phyloP scores from a whole-genome alignment of 2,888 invertebrate genomes.

The Hirtodrosophila duncani region DNA sequence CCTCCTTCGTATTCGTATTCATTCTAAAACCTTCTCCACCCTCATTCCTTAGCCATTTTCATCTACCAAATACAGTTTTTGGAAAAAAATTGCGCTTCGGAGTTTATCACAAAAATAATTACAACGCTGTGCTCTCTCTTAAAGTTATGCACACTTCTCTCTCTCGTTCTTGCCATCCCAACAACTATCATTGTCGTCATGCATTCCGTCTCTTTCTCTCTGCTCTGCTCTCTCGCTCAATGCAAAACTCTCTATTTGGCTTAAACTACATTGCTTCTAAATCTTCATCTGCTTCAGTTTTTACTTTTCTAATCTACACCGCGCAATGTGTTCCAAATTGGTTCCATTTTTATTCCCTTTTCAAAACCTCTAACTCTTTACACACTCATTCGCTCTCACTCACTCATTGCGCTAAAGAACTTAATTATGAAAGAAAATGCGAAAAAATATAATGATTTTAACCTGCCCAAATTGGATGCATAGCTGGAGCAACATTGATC shows the following conservation, averaged over 20 bases:
- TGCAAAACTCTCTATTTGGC: constrained; percentile 2
- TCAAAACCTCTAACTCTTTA: constrained; percentile 10
- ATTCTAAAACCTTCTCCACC: not conserved
- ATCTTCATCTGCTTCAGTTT: constrained; percentile 15
- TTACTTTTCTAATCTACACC: constrained; percentile 37
- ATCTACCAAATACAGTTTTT: constrained; percentile 58
- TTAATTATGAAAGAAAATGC: constrained; percentile 13
- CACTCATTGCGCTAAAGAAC: constrained; percentile 37
- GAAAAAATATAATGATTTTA: no score
- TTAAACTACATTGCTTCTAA: constrained; percentile 55
- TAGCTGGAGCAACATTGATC: no score
- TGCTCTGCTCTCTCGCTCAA: constrained; percentile 1
- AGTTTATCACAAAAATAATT: constrained; percentile 71
- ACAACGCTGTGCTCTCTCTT: constrained; percentile 58
- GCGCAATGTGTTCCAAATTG: constrained; percentile 43
- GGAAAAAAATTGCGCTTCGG: constrained; percentile 68
- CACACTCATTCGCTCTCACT: constrained; percentile 7
- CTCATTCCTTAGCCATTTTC: constrained; percentile 16
- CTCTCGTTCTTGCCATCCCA: not conserved
- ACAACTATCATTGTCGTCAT: no score
- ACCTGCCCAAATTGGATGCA: no score
- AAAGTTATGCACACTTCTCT: constrained; percentile 23
- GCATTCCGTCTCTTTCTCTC: no score
- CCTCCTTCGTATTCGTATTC: constrained; percentile 7
- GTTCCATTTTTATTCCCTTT: constrained; percentile 47